Evolutionary conservation across 2,888 invertebrate species (phyloP).

Genomic region (Quadriops clusia): DNA sequence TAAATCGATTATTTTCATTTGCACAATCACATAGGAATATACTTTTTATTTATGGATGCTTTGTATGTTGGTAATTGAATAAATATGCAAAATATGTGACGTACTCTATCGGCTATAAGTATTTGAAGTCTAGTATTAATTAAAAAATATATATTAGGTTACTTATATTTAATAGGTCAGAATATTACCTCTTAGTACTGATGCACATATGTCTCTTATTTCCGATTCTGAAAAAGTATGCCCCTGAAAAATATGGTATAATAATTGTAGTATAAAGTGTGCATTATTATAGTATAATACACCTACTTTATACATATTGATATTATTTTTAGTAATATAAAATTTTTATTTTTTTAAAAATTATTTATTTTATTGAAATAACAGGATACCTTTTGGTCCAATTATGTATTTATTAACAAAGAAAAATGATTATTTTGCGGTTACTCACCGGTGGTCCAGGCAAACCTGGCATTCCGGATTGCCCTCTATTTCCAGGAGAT

Average conservation of each 20-base stretch:
- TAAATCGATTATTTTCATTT: too few relatives aligned
- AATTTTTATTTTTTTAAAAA: slow-evolving; percentile 3
- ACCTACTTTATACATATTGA: slow-evolving; percentile 2
- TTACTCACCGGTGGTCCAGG: slow-evolving; percentile 44
- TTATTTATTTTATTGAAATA: not conserved
- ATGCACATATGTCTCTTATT: slow-evolving; percentile 69
- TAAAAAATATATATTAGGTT: too few relatives aligned
- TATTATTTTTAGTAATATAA: slow-evolving; percentile 3
- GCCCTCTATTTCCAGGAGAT: slow-evolving; percentile 45
- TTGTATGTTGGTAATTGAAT: slow-evolving; percentile 6
- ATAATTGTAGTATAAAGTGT: too few relatives aligned
- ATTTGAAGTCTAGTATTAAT: too few relatives aligned
- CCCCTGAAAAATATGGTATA: slow-evolving; percentile 37
- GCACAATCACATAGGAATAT: too few relatives aligned
- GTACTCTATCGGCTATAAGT: too few relatives aligned
- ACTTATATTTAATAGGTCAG: too few relatives aligned
- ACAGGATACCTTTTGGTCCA: slow-evolving; percentile 1
- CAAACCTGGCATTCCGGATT: slow-evolving; percentile 47
- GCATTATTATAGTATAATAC: too few relatives aligned
- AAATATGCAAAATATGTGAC: too few relatives aligned
- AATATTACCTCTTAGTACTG: slow-evolving; percentile 65
- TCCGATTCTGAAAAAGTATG: slow-evolving; percentile 58
- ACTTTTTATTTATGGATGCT: slow-evolving; percentile 7
- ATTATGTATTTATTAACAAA: too few relatives aligned
- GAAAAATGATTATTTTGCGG: too few relatives aligned